Percentiles rank a stretch among this genome's conserved stretches.
Evolutionary conservation across 2,113 vertebrate genomes (phyloP).

Genomic region (Podilymbus podiceps): DNA sequence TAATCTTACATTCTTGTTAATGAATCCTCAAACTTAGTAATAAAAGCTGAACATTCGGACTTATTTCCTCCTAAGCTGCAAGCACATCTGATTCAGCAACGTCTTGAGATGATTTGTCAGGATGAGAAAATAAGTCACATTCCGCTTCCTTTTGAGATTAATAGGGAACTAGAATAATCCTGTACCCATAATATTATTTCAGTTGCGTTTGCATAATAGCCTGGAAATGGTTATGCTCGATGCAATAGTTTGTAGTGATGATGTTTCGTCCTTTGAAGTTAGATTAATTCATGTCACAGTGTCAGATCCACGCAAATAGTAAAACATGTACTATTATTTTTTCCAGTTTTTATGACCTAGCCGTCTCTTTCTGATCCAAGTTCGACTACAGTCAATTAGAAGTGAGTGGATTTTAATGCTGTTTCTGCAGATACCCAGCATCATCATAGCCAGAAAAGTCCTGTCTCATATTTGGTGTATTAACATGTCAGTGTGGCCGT

Average conservation of each 20-base stretch:
- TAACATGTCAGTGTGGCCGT: background rate
- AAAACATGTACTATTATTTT: background rate
- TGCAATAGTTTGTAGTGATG: background rate
- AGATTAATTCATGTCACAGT: background rate
- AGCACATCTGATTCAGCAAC: slow-evolving; percentile 23
- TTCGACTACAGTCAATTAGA: background rate
- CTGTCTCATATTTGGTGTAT: background rate
- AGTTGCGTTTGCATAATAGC: slow-evolving; percentile 34
- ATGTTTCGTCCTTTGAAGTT: slow-evolving; percentile 34
- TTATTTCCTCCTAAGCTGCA: slow-evolving; percentile 28
- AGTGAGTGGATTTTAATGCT: background rate
- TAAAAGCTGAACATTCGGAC: background rate
- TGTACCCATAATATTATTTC: slow-evolving; percentile 34
- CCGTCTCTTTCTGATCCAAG: background rate
- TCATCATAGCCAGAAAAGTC: background rate
- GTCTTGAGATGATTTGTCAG: slow-evolving; percentile 43
- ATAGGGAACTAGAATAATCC: slow-evolving; percentile 10
- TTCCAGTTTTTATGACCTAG: background rate
- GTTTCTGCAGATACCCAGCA: background rate
- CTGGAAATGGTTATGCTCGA: background rate
- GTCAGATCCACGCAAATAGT: background rate
- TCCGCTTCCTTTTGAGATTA: slow-evolving; percentile 27
- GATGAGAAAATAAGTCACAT: slow-evolving; percentile 52
- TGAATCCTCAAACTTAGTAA: background rate
- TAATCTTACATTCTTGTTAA: slow-evolving; percentile 1